A percentile compares a stretch with the other conserved stretches of the same genome.
phyloP scores from a whole-genome alignment of 2,797 vertebrate species.

The Etheostoma perlongum region DNA sequence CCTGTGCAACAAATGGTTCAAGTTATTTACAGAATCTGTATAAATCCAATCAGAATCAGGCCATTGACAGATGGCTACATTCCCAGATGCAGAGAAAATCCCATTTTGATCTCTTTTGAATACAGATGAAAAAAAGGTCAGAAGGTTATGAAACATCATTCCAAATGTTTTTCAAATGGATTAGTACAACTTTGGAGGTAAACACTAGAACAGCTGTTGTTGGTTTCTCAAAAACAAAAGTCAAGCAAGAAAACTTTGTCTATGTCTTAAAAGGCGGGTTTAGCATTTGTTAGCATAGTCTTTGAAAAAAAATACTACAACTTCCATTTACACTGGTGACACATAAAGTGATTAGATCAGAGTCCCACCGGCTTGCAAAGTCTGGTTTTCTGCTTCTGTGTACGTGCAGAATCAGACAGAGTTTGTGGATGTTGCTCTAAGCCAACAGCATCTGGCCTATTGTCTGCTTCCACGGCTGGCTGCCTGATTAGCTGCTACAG shows the following conservation, averaged over 20 bases:
- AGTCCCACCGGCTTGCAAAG: constrained; percentile 49
- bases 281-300: constrained; percentile 2
- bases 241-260: constrained; percentile 7
- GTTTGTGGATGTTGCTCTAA: constrained; percentile 70
- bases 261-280: background rate
- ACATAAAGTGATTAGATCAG: constrained; percentile 56
- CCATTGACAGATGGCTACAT: constrained; percentile 48
- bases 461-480: constrained; percentile 74
- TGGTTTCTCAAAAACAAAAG: background rate
- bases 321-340: constrained; percentile 43
- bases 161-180: constrained; percentile 3
- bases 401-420: constrained; percentile 62
- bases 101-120: constrained; percentile 42
- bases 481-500: constrained; percentile 76
- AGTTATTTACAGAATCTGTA: constrained; percentile 59
- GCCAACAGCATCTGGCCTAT: constrained; percentile 79
- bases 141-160: constrained; percentile 33
- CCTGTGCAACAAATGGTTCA: constrained; percentile 50
- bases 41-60: constrained; percentile 48
- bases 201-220: background rate
- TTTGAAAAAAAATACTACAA: constrained; percentile 11
- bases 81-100: constrained; percentile 55
- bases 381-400: constrained; percentile 54
- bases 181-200: background rate
- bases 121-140: constrained; percentile 52